Percentiles rank a stretch among this genome's conserved stretches.
Conservation (phyloP, 2,888 invertebrate genomes). For the Ornithoptera priamus region DNA sequence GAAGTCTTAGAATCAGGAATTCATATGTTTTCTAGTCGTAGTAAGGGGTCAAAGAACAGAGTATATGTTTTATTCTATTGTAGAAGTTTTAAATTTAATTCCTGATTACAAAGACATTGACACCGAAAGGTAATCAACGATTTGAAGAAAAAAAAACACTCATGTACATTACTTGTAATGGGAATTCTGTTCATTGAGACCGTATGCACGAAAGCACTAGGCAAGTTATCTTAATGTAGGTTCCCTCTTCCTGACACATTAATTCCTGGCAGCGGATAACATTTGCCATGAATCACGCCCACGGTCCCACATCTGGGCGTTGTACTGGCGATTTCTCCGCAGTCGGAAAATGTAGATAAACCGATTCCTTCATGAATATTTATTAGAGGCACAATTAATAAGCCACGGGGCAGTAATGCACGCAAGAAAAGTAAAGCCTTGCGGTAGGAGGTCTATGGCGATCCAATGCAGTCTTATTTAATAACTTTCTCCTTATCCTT, state of each 20-base stretch:
- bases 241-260: slow-evolving; percentile 27
- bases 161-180: background rate
- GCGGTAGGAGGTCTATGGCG: background rate
- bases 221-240: slow-evolving; percentile 23
- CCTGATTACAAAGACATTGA: no score
- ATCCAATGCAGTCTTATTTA: background rate
- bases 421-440: background rate
- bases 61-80: no score
- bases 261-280: slow-evolving; percentile 24
- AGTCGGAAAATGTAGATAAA: slow-evolving; percentile 22
- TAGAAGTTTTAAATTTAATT: no score
- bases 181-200: slow-evolving; percentile 6
- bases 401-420: background rate
- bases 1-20: no score
- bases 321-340: slow-evolving; percentile 22
- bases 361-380: slow-evolving; percentile 23
- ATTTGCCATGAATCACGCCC: slow-evolving; percentile 26
- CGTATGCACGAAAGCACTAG: slow-evolving; percentile 7
- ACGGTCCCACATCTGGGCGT: slow-evolving; percentile 17
- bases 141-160: background rate
- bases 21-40: no score
- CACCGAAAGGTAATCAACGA: background rate
- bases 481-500: no score
- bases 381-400: slow-evolving; percentile 18
- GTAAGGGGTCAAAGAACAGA: no score